Conservation (phyloP, 2,113 vertebrate species). For the Pyrgilauda ruficollis region DNA sequence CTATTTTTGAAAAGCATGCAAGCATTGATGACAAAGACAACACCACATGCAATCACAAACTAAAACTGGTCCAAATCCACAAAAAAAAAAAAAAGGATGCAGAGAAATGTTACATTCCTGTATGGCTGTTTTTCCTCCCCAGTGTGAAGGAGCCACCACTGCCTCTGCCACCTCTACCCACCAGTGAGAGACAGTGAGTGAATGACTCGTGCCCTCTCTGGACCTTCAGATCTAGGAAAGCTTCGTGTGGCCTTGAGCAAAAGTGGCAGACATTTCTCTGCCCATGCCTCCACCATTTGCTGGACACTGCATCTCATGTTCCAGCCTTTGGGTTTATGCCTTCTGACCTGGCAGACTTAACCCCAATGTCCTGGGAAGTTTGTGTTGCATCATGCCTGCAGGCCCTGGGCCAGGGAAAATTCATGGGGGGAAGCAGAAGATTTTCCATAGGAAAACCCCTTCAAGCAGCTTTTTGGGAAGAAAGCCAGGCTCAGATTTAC, state of each 20-base stretch:
- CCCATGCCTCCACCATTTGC: not conserved
- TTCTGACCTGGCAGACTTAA: not conserved
- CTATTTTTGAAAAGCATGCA: not conserved
- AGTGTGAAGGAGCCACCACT: rapidly evolving
- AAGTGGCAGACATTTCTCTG: not conserved
- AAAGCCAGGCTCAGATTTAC: not conserved
- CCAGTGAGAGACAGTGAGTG: rapidly evolving
- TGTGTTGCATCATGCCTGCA: not conserved
- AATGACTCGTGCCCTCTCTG: not conserved
- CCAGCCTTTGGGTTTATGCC: not conserved
- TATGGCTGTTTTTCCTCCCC: not conserved
- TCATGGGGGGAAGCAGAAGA: not conserved
- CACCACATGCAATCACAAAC: not conserved
- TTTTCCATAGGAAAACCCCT: slow-evolving; percentile 35
- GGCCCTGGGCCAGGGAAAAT: not conserved
- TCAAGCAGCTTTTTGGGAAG: not conserved
- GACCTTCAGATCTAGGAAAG: not conserved
- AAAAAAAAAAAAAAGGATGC: not conserved
- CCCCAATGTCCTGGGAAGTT: rapidly evolving
- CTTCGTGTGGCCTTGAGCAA: rapidly evolving
- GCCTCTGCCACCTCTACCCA: not conserved
- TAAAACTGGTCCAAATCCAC: not conserved
- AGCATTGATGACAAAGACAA: not conserved
- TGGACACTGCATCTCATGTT: not conserved
- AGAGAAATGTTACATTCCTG: not conserved